Base-by-base conservation (phyloP, 2,113 vertebrate species). In the Notarius quadriscutis region DNA sequence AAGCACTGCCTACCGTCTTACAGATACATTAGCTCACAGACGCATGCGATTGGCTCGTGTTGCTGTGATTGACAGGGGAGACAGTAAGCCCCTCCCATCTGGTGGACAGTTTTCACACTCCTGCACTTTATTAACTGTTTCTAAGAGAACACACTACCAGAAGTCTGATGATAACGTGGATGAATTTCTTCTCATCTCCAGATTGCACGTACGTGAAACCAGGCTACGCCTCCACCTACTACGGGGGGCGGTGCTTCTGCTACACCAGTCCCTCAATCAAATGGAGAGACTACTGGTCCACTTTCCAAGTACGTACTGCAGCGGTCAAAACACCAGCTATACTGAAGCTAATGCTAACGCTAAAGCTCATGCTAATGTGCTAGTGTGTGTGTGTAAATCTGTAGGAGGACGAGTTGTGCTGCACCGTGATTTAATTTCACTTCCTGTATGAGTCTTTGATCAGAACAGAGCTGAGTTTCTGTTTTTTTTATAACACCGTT, bases 281-380 rank as follows among this genome's bases (percentile, higher is more conserved):
- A 86, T 92, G 89, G 91, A 93, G 89, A 88, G 91, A 92, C 79
- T 87, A 87, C 41, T 93, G 92, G 88, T 93, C 92, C 86, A 91
- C 92, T 2, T 93, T 93, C 62, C 89, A 91, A 90, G 92, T 93
- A 86, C 2, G 12, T 62, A 20, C 22, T 4, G 0, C 20, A 83
- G 58, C 10, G 53, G 53, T 80, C 7, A 12, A 27, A 18, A 62
- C 60, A 7, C 25, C 50, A 17, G 53, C 22, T 11, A 25, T 48
- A 1, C 9, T 67, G 11, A 77, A 25, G 20, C 72, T 48, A 50
- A 50, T 3, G 3, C n/a, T 48, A 50, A 50, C 3, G 3, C n/a
- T 53, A 7, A 77, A 1, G 41, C 17, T 11, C 1, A 75, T 4
- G 72, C 18, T 74, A 22, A 20, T 1, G 34, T 25, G 7, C 5